Evolutionary conservation across 2,797 vertebrate genomes (phyloP), one percentile per base, ranked within the genome.

Genomic region (Clamator glandarius): DNA sequence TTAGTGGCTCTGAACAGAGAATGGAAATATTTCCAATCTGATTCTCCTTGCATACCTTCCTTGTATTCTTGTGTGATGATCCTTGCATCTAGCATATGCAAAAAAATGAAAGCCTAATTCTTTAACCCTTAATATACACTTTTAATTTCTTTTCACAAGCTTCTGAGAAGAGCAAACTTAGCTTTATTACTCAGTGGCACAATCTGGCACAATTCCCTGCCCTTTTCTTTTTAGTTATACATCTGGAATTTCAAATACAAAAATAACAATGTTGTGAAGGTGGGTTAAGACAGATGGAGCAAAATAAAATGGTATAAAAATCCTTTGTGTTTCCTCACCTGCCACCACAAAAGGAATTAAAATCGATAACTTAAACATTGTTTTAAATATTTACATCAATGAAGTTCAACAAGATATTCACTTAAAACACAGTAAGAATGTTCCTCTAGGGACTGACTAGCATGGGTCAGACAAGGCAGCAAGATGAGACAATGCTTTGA

Each of bases 271-370:
- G n/a, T 39, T 36, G 76, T 67, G 67, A 88, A 41, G 28, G 23
- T 9, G 12, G 19, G n/a, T 62, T 26, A 44, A 70, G 80, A 93
- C 59, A 81, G 66, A 93, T 52, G 87, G 81, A 64, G 84, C 13
- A 84, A 80, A 84, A 62, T 63, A 78, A 92, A 90, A 94, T 13
- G 18, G 72, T 79, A 92, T 63, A 91, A 75, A 94, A 93, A 77
- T 55, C 14, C 35, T 48, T 72, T 25, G 33, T 33, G 42, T 75
- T 91, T 79, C 66, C 72, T 91, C 52, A 59, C 63, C 73, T 86
- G 90, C 46, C 51, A 33, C 79, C 63, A 66, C 55, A 70, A 93
- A 89, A 91, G 44, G 67, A 91, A 85, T 61, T 50, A 72, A 95
- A 90, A 79, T 48, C 5, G 87, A 81, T 87, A 88, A 88, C 50